phyloP scores from a whole-genome alignment of 2,888 invertebrate species.

The Nymphalis urticae region DNA sequence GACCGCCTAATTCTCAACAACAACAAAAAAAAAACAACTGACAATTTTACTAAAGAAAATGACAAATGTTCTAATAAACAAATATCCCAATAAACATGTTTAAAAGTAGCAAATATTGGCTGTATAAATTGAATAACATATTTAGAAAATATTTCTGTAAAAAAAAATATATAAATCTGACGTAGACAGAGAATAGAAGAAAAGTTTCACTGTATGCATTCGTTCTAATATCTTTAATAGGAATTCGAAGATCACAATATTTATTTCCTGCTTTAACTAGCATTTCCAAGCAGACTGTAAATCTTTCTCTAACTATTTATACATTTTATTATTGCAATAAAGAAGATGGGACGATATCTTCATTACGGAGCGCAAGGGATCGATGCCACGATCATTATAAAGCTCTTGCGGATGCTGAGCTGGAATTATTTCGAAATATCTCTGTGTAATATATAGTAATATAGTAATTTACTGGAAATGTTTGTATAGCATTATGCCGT shows the following conservation, averaged over 20 bases:
- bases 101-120: not conserved
- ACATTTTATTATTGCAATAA: slow-evolving; percentile 64
- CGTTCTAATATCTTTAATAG: slow-evolving; percentile 1
- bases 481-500: no score
- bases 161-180: not conserved
- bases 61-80: not conserved
- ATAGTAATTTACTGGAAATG: not conserved
- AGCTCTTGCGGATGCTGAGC: slow-evolving; percentile 49
- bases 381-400: slow-evolving; percentile 67
- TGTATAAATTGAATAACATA: not conserved
- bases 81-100: not conserved
- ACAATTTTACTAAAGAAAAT: not conserved
- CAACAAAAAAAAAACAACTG: slow-evolving; percentile 9
- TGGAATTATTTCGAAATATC: slow-evolving; percentile 60
- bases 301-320: slow-evolving; percentile 45
- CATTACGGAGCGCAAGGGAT: slow-evolving; percentile 64
- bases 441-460: slow-evolving; percentile 49
- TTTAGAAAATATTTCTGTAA: not conserved
- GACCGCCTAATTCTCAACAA: slow-evolving; percentile 23
- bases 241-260: slow-evolving; percentile 4
- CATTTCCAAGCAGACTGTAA: slow-evolving; percentile 8
- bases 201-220: not conserved
- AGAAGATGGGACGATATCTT: slow-evolving; percentile 67
- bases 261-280: slow-evolving; percentile 4
- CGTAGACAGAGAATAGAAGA: not conserved